phyloP scores from a whole-genome alignment of 2,888 invertebrate genomes.

The Orthosia gracilis region DNA sequence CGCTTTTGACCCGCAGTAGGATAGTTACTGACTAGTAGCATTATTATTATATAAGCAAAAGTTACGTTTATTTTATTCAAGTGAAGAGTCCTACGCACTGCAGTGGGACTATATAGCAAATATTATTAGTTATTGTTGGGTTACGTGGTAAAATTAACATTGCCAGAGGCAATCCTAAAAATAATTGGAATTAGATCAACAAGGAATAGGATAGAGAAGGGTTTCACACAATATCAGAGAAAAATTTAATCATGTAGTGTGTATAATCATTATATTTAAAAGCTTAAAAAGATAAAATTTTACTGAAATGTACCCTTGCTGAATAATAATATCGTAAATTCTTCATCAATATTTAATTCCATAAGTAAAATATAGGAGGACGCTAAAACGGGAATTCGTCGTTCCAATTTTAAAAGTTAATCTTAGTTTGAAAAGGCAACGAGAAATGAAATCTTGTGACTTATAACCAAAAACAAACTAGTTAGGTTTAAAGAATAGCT shows the following conservation, averaged over 20 bases:
- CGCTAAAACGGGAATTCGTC: not conserved
- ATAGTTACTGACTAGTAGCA: too few relatives aligned
- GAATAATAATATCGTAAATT: too few relatives aligned
- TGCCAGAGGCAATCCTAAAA: not conserved
- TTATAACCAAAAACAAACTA: not conserved
- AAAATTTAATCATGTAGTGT: not conserved
- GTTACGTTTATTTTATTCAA: constrained; percentile 12
- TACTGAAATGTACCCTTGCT: too few relatives aligned
- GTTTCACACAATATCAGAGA: not conserved
- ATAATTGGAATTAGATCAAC: not conserved
- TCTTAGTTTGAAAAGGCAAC: constrained; percentile 13
- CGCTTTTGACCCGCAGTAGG: too few relatives aligned
- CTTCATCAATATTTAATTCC: too few relatives aligned
- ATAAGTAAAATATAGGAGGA: not conserved
- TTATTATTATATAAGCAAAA: not conserved
- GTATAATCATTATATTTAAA: not conserved
- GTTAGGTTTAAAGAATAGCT: not conserved
- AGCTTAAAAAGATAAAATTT: not conserved
- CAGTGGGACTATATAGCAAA: not conserved
- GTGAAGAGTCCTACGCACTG: not conserved
- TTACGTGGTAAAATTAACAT: constrained; percentile 5
- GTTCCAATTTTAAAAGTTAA: constrained; percentile 24
- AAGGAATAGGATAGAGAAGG: not conserved
- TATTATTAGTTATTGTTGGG: constrained; percentile 13
- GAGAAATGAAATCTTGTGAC: constrained; percentile 20